Evolutionary conservation across 2,113 vertebrate genomes (phyloP).

Genomic region (Ia io): DNA sequence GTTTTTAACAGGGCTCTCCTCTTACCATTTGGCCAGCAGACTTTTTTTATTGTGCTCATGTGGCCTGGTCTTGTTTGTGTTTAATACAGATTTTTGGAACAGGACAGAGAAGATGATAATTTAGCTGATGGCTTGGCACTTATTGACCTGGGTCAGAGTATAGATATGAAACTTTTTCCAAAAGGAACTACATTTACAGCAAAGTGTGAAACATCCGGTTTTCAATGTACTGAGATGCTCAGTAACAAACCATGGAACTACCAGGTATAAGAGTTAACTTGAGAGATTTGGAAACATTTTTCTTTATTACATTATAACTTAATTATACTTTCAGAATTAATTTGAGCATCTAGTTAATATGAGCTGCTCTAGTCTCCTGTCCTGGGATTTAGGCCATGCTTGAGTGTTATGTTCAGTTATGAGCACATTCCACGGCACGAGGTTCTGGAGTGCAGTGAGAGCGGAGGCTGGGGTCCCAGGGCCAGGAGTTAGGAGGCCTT

Average conservation of each 20-base stretch:
- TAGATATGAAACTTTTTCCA: constrained; percentile 94
- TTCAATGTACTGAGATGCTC: constrained; percentile 96
- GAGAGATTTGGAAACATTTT: not conserved
- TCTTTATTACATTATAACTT: not conserved
- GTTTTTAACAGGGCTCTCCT: not conserved
- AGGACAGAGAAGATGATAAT: constrained; percentile 80
- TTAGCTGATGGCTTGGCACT: constrained; percentile 90
- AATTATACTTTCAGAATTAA: not conserved
- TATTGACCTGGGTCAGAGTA: constrained; percentile 95
- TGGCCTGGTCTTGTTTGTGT: constrained; percentile 25
- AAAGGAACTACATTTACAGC: constrained; percentile 89
- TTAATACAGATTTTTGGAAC: constrained; percentile 90
- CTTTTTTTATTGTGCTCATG: not conserved
- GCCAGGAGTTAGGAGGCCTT: not conserved
- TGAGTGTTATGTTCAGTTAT: not conserved
- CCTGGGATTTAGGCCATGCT: not conserved
- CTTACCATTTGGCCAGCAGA: not conserved
- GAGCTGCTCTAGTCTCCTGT: not conserved
- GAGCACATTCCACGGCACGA: fast-evolving
- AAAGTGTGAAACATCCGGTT: constrained; percentile 92
- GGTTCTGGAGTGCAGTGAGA: not conserved
- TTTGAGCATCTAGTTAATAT: not conserved
- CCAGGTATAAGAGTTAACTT: constrained; percentile 84
- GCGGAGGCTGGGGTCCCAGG: not conserved
- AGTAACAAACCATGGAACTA: constrained; percentile 92